A percentile compares a stretch with the other conserved stretches of the same genome.
These are phyloP conservation scores for Lapara coniferarum DNA, from an alignment of 2,888 invertebrate genomes.

Conservation along the genomic window DNA sequence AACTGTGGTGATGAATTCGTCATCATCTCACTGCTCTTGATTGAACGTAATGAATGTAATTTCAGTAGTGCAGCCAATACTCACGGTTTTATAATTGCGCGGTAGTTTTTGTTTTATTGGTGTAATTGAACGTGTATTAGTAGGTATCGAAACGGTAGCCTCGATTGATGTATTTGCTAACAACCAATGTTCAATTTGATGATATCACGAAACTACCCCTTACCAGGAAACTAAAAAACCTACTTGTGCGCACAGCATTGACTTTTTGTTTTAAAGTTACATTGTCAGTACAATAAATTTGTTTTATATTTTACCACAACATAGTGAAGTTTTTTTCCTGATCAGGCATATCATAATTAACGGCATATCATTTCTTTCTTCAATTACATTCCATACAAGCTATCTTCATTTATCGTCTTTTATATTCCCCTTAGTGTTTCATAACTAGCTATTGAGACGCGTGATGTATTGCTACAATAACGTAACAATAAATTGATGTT, in stretches of 20 bases:
- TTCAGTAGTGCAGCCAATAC: not conserved
- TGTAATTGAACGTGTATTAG: not conserved
- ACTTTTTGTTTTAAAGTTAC: too few species aligned
- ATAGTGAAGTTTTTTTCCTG: too few species aligned
- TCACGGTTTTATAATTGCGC: slow-evolving; percentile 8
- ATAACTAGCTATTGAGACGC: not conserved
- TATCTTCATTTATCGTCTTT: not conserved
- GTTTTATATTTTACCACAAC: too few species aligned
- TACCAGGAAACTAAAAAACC: too few species aligned
- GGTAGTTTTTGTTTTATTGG: not conserved
- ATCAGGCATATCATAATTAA: too few species aligned
- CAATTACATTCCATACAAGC: too few species aligned
- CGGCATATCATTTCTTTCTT: too few species aligned
- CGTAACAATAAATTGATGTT: not conserved
- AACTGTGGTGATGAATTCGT: not conserved
- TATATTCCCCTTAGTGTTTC: not conserved
- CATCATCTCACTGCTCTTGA: not conserved
- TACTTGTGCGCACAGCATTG: too few species aligned
- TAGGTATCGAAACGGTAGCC: not conserved
- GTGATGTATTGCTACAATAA: not conserved
- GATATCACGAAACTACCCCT: too few species aligned
- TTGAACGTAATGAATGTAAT: slow-evolving; percentile 1
- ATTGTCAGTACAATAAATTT: too few species aligned
- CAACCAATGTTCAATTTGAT: not conserved
- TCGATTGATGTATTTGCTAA: not conserved